Evolutionary conservation across 2,888 invertebrate genomes (phyloP).

Genomic region (Tetrapedia diversipes): DNA sequence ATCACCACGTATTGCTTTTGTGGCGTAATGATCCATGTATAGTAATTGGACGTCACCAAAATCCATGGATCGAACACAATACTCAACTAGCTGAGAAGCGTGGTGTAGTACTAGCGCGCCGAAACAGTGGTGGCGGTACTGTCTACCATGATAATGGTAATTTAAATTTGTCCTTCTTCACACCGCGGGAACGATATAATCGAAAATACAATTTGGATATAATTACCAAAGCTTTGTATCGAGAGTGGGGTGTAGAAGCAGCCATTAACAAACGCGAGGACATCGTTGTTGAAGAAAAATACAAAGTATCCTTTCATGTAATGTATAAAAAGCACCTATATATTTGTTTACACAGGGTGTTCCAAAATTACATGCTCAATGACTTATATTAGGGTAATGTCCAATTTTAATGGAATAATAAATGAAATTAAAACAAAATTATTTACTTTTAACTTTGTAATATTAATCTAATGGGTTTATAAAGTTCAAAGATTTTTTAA

Average conservation of each 20-base stretch:
- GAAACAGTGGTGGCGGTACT: constrained; percentile 98
- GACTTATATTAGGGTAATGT: not conserved
- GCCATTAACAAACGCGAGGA: constrained; percentile 93
- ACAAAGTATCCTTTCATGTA: constrained; percentile 87
- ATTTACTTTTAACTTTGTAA: not conserved
- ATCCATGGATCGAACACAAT: constrained; percentile 97
- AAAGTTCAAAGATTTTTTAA: no score
- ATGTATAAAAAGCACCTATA: constrained; percentile 34
- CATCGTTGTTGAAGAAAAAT: constrained; percentile 90
- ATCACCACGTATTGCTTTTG: constrained; percentile 93
- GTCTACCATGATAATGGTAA: constrained; percentile 98
- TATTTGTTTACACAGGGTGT: constrained; percentile 26
- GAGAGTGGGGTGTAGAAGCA: constrained; percentile 91
- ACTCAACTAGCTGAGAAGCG: constrained; percentile 86
- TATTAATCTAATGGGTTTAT: not conserved
- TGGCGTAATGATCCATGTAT: constrained; percentile 98
- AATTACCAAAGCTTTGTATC: constrained; percentile 91
- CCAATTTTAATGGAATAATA: not conserved
- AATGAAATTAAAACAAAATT: not conserved
- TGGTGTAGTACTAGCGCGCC: constrained; percentile 91
- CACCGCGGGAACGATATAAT: constrained; percentile 91
- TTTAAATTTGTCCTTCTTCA: constrained; percentile 96
- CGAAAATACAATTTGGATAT: constrained; percentile 94
- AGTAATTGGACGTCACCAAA: constrained; percentile 98
- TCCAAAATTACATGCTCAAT: constrained; percentile 31